Evolutionary conservation across 2,797 vertebrate species (phyloP).

Genomic region (Notamacropus eugenii): DNA sequence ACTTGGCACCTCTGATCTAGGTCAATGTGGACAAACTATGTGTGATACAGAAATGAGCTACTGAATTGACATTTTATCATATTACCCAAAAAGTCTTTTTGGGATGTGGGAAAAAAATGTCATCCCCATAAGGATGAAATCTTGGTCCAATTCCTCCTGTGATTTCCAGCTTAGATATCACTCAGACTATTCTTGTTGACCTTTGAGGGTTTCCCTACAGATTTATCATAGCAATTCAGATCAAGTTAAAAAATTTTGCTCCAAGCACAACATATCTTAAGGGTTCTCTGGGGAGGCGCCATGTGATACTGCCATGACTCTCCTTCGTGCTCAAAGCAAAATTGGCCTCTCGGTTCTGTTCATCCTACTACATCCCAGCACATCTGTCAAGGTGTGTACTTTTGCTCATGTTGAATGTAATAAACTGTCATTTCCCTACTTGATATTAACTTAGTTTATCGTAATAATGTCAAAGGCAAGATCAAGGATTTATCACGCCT

Average conservation of each 20-base stretch:
- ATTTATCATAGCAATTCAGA: constrained; percentile 1
- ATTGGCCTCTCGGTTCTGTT: background rate
- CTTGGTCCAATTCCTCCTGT: background rate
- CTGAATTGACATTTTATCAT: background rate
- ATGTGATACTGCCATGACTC: background rate
- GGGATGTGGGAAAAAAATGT: background rate
- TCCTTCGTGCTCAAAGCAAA: background rate
- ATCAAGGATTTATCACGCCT: background rate
- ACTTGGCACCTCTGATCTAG: background rate
- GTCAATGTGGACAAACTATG: background rate
- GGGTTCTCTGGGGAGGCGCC: background rate
- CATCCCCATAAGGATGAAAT: background rate
- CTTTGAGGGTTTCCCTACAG: constrained; percentile 4
- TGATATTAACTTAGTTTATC: background rate
- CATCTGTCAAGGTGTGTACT: background rate
- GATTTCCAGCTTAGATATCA: background rate
- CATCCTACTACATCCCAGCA: background rate
- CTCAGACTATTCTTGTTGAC: background rate
- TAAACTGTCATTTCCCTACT: background rate
- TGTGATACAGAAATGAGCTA: background rate
- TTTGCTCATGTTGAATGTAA: background rate
- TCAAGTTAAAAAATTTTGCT: background rate
- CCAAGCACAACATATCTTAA: background rate
- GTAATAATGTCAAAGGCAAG: background rate
- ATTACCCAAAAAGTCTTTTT: background rate